Evolutionary conservation across 2,888 invertebrate species (phyloP).

Genomic region (Drosophila colorata): DNA sequence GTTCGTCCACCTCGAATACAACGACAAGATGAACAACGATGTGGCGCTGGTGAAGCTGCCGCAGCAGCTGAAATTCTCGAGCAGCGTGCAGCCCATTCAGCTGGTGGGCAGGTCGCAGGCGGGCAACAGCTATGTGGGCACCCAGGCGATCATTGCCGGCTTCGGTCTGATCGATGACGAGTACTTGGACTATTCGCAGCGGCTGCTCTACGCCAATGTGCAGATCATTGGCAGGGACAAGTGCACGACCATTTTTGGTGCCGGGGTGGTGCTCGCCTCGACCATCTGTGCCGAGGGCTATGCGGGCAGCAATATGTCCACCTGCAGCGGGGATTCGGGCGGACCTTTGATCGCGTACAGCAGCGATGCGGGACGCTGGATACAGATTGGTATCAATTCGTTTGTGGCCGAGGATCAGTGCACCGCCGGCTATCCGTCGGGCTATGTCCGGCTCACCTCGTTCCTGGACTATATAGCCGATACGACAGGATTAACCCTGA

Average conservation of each 20-base stretch:
- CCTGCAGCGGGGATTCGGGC: conserved; percentile 84
- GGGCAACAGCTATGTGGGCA: conserved; percentile 68
- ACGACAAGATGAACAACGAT: conserved; percentile 79
- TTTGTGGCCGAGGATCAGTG: conserved; percentile 83
- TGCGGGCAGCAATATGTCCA: conserved; percentile 75
- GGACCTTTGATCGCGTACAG: conserved; percentile 74
- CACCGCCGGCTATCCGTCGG: conserved; percentile 79
- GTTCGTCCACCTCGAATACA: conserved; percentile 78
- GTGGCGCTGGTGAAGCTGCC: conserved; percentile 80
- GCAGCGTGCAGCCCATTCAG: conserved; percentile 72
- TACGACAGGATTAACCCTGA: conserved; percentile 53
- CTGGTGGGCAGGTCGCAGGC: conserved; percentile 58
- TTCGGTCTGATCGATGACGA: conserved; percentile 82
- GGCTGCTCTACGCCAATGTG: conserved; percentile 75
- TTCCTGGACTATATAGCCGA: conserved; percentile 72
- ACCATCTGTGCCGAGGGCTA: conserved; percentile 79
- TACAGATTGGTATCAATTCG: conserved; percentile 84
- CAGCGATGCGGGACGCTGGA: conserved; percentile 42
- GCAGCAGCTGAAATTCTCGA: conserved; percentile 57
- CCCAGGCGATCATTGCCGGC: conserved; percentile 73
- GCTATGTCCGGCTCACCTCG: conserved; percentile 79
- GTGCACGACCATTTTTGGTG: conserved; percentile 69
- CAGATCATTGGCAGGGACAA: conserved; percentile 72
- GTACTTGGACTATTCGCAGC: conserved; percentile 74
- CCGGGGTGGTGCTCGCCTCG: conserved; percentile 61